These are phyloP conservation scores for Huso huso DNA, from an alignment of 2,797 vertebrate species.

Conservation along the genomic window DNA sequence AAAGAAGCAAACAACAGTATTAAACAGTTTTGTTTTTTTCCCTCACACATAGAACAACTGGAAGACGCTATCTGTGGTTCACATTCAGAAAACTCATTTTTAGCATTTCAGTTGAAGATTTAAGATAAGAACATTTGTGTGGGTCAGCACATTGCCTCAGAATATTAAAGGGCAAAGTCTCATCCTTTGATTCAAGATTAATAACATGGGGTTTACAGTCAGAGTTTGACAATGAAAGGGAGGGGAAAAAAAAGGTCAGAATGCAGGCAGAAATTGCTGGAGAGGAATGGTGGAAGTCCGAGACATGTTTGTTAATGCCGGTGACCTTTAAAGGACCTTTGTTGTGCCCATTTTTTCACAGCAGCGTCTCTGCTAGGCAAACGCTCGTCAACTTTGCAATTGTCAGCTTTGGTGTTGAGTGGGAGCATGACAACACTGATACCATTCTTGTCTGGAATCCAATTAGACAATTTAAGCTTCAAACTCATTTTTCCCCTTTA, in stretches of 20 bases:
- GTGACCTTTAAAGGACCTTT: not conserved
- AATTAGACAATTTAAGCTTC: not conserved
- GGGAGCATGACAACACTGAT: not conserved
- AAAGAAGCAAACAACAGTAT: too few relatives aligned
- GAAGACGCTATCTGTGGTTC: too few relatives aligned
- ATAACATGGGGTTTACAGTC: not conserved
- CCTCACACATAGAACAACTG: too few relatives aligned
- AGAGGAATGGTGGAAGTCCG: not conserved
- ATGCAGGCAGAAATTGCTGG: not conserved
- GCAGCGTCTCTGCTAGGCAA: not conserved
- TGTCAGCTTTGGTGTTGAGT: not conserved
- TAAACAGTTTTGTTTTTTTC: too few relatives aligned
- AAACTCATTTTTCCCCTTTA: too few relatives aligned
- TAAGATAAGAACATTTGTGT: too few relatives aligned
- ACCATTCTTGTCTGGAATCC: not conserved
- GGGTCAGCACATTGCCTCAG: too few relatives aligned
- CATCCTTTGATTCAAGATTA: too few relatives aligned
- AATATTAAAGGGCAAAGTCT: too few relatives aligned
- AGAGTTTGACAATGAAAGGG: not conserved
- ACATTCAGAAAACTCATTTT: too few relatives aligned
- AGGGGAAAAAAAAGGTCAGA: not conserved
- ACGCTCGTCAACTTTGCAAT: not conserved
- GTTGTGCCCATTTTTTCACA: not conserved
- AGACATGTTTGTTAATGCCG: slow-evolving; percentile 2
- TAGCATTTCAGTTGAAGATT: too few relatives aligned